Evolutionary conservation across 2,797 vertebrate species (phyloP).

Genomic region (Coccyzus lansbergi): DNA sequence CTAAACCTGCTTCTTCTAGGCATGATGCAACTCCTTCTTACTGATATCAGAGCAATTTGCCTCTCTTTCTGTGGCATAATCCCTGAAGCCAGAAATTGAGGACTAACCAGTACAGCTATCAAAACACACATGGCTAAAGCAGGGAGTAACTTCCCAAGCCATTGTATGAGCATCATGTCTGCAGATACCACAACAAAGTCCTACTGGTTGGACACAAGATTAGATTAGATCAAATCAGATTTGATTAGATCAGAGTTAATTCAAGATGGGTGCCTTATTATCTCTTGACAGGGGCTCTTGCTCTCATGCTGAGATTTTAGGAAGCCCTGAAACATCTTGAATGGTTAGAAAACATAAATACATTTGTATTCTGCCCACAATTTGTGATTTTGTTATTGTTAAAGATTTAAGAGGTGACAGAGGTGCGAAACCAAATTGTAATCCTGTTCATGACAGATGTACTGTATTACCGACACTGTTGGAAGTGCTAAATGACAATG

Average conservation of each 20-base stretch:
- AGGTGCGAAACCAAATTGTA: conserved; percentile 60
- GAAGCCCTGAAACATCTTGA: neutral
- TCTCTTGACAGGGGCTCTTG: neutral
- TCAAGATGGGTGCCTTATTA: neutral
- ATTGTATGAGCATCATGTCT: neutral
- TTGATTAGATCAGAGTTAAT: conserved; percentile 54
- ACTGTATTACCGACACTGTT: conserved; percentile 24
- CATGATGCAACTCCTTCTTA: neutral
- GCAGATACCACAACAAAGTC: neutral
- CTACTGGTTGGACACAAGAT: neutral
- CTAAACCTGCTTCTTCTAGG: neutral
- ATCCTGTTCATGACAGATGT: neutral
- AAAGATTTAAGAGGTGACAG: conserved; percentile 44
- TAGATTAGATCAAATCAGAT: conserved; percentile 43
- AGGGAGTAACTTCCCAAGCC: neutral
- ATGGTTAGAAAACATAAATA: conserved; percentile 1
- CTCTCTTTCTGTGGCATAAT: neutral
- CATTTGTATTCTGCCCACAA: conserved; percentile 32
- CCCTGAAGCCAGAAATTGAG: neutral
- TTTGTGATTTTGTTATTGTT: conserved; percentile 53
- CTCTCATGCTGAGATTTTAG: neutral
- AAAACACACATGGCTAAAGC: neutral
- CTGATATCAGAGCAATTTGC: neutral
- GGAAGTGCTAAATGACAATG: conserved; percentile 52
- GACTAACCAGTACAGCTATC: neutral